A percentile compares a stretch with the other conserved stretches of the same genome.
phyloP scores from a whole-genome alignment of 2,797 vertebrate genomes.

The Vultur gryphus region DNA sequence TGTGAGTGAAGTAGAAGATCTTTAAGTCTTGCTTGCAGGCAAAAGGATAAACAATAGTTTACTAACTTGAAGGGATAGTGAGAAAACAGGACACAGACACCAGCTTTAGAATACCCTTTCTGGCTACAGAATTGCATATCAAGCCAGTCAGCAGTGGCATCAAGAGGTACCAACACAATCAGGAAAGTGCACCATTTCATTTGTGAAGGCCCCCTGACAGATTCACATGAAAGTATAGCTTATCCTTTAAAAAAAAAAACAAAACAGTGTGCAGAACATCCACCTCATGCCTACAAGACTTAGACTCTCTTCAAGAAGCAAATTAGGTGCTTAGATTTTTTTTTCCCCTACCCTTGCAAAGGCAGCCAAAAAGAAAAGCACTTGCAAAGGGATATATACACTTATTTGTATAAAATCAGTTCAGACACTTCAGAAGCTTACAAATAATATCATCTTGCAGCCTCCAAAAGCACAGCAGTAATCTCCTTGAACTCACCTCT shows the following conservation, averaged over 20 bases:
- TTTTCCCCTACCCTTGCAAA: background rate
- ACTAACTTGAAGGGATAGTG: background rate
- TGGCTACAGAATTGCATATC: background rate
- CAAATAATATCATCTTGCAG: background rate
- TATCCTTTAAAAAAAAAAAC: background rate
- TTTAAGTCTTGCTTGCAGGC: background rate
- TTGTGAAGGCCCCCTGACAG: background rate
- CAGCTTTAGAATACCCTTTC: background rate
- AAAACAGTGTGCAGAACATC: background rate
- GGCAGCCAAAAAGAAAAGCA: background rate
- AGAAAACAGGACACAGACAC: background rate
- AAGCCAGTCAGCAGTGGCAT: background rate
- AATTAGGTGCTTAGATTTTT: background rate
- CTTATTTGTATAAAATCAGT: background rate
- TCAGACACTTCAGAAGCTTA: background rate
- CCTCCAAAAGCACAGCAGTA: background rate
- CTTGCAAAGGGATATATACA: background rate
- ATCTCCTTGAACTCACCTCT: slow-evolving; percentile 81
- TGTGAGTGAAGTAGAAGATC: background rate
- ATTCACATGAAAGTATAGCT: background rate
- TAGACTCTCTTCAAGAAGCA: background rate
- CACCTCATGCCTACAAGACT: background rate
- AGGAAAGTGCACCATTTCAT: background rate
- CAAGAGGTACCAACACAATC: background rate
- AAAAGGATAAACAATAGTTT: background rate